Evolutionary conservation across 2,113 vertebrate genomes (phyloP).

Genomic region (Opisthocomus hoazin): DNA sequence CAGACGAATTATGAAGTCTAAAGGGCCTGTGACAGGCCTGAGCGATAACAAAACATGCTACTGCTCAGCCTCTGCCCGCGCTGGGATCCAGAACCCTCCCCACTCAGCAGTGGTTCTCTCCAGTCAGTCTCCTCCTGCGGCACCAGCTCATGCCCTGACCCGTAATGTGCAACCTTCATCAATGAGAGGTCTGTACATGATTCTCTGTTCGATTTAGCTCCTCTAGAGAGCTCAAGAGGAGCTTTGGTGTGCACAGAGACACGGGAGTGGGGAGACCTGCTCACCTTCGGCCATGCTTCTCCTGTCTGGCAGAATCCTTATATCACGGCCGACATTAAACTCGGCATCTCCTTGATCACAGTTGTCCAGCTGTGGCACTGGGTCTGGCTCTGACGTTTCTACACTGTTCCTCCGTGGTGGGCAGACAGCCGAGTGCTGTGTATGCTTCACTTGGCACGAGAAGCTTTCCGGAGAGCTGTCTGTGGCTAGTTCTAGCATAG

Average conservation of each 20-base stretch:
- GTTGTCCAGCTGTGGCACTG: neutral
- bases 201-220: accelerated
- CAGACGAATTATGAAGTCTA: neutral
- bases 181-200: neutral
- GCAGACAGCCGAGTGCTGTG: neutral
- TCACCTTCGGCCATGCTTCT: neutral
- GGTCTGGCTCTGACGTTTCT: neutral
- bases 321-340: neutral
- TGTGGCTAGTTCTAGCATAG: neutral
- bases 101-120: accelerated
- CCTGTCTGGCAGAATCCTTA: neutral
- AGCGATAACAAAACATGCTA: neutral
- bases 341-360: neutral
- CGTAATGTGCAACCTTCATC: neutral
- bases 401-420: neutral
- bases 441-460: neutral
- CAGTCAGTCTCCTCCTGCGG: neutral
- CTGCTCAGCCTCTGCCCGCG: neutral
- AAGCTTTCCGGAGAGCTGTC: neutral
- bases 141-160: neutral
- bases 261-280: neutral
- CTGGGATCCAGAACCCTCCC: neutral
- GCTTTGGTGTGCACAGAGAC: neutral
- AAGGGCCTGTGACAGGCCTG: neutral
- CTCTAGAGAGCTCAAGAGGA: neutral